Percentiles rank a stretch among this genome's conserved stretches.
Evolutionary conservation across 2,888 invertebrate species (phyloP).

Genomic region (Andricus quercusramuli): DNA sequence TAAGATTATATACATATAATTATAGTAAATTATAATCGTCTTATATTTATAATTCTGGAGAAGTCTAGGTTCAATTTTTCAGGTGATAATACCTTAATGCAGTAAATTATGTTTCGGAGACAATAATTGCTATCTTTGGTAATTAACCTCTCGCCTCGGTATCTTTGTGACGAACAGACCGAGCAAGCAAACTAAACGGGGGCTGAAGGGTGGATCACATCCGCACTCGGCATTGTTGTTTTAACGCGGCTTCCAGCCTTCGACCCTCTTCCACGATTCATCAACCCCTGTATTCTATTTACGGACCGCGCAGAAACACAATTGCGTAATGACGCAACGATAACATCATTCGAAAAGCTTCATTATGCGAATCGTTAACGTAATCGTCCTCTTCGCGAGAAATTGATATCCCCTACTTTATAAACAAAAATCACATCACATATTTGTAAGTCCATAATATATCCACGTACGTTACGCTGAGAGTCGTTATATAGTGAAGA

Average conservation of each 20-base stretch:
- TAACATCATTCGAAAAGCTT: conserved; percentile 20
- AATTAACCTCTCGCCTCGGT: conserved; percentile 6
- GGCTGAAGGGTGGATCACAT: conserved; percentile 22
- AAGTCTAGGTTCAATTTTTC: no score
- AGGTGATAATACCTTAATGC: background rate
- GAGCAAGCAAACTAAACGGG: conserved; percentile 9
- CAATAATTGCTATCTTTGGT: conserved; percentile 5
- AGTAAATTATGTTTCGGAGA: background rate
- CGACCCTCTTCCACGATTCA: conserved; percentile 13
- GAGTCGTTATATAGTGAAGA: no score
- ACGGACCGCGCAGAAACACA: conserved; percentile 1
- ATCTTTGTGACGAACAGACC: background rate
- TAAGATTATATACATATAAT: background rate
- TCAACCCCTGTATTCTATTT: conserved; percentile 25
- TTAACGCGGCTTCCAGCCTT: conserved; percentile 34
- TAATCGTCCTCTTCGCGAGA: conserved; percentile 3
- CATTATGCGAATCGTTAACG: conserved; percentile 8
- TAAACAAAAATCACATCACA: background rate
- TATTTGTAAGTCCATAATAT: no score
- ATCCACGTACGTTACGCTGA: no score
- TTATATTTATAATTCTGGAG: background rate
- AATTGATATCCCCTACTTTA: background rate
- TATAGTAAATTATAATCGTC: background rate
- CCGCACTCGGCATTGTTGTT: conserved; percentile 37
- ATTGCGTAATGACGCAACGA: conserved; percentile 35